A percentile compares a stretch with the other conserved stretches of the same genome.
Conservation (phyloP, 2,888 invertebrate genomes). For the Prosopocoilus inquinatus region DNA sequence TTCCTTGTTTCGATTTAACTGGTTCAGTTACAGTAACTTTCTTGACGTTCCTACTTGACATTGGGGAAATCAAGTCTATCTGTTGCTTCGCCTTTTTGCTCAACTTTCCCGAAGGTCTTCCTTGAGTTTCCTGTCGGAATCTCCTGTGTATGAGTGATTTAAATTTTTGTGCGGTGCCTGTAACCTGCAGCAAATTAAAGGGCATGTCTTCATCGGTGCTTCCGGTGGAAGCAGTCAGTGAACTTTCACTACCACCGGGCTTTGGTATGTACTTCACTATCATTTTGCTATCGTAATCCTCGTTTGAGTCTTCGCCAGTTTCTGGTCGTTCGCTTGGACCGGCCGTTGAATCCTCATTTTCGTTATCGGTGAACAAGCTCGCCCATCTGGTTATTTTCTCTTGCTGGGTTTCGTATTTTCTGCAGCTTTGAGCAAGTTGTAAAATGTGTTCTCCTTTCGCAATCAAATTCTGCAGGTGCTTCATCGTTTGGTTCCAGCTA, state of each 20-base stretch:
- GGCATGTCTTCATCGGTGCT: too few relatives aligned
- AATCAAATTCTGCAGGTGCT: slow-evolving; percentile 49
- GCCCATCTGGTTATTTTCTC: slow-evolving; percentile 48
- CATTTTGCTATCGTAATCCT: not conserved
- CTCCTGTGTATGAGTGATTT: slow-evolving; percentile 15
- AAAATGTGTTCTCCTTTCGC: slow-evolving; percentile 56
- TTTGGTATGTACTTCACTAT: too few relatives aligned
- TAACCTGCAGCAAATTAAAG: too few relatives aligned
- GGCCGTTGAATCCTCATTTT: not conserved
- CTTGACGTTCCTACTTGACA: not conserved
- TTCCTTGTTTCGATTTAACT: not conserved
- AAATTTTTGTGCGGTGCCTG: slow-evolving; percentile 2
- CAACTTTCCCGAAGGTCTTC: not conserved
- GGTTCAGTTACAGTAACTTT: not conserved
- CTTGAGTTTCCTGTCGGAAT: slow-evolving; percentile 4
- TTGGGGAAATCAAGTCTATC: slow-evolving; percentile 1
- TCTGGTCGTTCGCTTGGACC: not conserved
- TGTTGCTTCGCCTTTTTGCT: slow-evolving; percentile 11
- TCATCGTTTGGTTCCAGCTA: slow-evolving; percentile 48
- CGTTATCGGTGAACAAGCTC: not conserved
- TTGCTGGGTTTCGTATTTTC: slow-evolving; percentile 57
- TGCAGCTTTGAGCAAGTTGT: slow-evolving; percentile 54
- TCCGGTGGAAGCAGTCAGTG: too few relatives aligned
- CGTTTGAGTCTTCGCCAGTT: not conserved
- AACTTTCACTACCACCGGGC: too few relatives aligned